phyloP scores from a whole-genome alignment of 1,140 invertebrate species.

The Drosophila obscura region DNA sequence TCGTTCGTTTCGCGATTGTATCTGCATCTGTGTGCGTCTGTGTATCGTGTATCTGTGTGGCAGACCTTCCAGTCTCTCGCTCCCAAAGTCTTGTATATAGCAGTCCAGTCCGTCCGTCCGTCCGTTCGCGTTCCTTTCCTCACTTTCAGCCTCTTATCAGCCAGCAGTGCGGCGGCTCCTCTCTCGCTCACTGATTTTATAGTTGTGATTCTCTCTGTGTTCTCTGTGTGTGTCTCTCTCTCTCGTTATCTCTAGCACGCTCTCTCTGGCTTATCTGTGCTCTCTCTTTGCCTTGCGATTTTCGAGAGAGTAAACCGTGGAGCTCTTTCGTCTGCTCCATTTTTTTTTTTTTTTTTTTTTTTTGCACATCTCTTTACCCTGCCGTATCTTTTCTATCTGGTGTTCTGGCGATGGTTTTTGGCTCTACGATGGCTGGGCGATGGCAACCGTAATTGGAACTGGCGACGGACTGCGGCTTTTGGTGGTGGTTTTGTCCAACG shows the following conservation, averaged over 20 bases:
- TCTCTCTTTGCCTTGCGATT: slow-evolving; percentile 32
- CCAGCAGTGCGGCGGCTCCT: slow-evolving; percentile 38
- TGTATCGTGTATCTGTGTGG: slow-evolving; percentile 40
- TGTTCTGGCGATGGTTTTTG: slow-evolving; percentile 21
- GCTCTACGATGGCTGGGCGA: slow-evolving; percentile 21
- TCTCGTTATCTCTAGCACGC: slow-evolving; percentile 4
- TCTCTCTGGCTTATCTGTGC: neutral
- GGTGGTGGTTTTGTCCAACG: slow-evolving; percentile 39
- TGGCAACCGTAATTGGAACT: slow-evolving; percentile 74
- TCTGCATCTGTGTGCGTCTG: slow-evolving; percentile 17
- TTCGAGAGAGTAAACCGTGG: slow-evolving; percentile 53
- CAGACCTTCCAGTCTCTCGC: slow-evolving; percentile 61
- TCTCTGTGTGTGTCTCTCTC: slow-evolving; percentile 28
- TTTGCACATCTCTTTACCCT: slow-evolving; percentile 18
- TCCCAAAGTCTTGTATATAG: slow-evolving; percentile 59
- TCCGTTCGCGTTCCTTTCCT: neutral
- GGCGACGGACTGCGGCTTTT: slow-evolving; percentile 70
- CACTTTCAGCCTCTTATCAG: slow-evolving; percentile 63
- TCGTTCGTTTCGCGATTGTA: slow-evolving; percentile 5
- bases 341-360: slow-evolving; percentile 28
- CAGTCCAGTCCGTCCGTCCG: neutral
- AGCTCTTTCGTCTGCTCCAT: slow-evolving; percentile 70
- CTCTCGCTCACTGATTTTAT: slow-evolving; percentile 9
- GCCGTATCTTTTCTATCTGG: slow-evolving; percentile 28
- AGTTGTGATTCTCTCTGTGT: slow-evolving; percentile 13